Evolutionary conservation across 2,888 invertebrate genomes (phyloP), one percentile per base, ranked within the genome.

Genomic region (Rhingia campestris): DNA sequence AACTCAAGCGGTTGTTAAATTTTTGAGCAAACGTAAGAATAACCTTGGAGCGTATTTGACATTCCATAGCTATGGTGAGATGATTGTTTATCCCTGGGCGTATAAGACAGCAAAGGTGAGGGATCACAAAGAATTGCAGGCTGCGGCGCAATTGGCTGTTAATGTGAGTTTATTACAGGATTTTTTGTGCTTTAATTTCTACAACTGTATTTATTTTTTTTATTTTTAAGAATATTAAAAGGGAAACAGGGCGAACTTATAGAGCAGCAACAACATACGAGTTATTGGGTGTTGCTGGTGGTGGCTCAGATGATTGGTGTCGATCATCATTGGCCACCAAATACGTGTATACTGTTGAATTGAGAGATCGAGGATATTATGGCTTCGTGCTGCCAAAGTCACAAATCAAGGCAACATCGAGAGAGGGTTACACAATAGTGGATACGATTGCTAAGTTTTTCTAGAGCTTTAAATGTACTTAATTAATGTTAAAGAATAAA

Each of bases 21-120:
- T 94, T 87, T 89, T 91, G 59, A 73, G 87, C n/a, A 91, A 87
- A 72, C 92, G 93, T 0, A 93, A 93, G 77, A 87, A 86, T 56
- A 91, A 90, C 84, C 94, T 95, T 90, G 92, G 94, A 88, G 94
- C 94, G 0, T 96, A 95, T 89, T 88, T 96, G 72, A 95, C 96
- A 0, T 96, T 95, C 90, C 96, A 96, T 89, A 96, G 96, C 87
- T 96, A 96, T 86, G 90, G 90, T 4, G 90, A 90, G 54, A 79
- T 90, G 87, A 86, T 90, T 6, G 89, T 90, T 64, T 90, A 90
- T 59, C 90, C 90, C 3, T 90, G 91, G 91, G 90, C 90, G 33
- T 90, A 88, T 72, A 91, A 91, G 69, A 88, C 89, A 0, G 88
- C 87, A 10, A 91, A 88, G 58, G 90, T 90, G 0, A 88, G 86